These are phyloP conservation scores for Lampris megalopsis DNA, from an alignment of 2,113 vertebrate genomes.

Conservation along the genomic window DNA sequence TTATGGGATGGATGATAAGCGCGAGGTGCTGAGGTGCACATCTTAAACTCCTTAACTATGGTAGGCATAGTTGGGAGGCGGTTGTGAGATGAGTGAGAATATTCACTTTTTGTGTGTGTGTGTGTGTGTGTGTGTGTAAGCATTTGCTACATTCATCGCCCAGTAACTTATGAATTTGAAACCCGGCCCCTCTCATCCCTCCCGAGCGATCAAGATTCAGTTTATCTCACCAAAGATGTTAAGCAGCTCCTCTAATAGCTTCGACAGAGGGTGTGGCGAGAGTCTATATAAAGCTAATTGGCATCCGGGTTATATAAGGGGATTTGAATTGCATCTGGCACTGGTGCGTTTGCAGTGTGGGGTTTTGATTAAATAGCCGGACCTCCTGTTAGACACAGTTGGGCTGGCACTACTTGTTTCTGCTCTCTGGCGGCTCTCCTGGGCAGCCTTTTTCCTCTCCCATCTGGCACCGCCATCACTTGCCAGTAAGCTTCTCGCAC, in stretches of 20 bases:
- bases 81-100: constrained; percentile 3
- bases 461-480: constrained; percentile 76
- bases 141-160: not conserved
- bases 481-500: constrained; percentile 74
- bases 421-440: constrained; percentile 78
- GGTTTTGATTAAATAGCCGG: constrained; percentile 82
- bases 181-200: constrained; percentile 2
- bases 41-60: not conserved
- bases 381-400: constrained; percentile 84
- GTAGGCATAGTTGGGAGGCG: not conserved
- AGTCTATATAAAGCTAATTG: constrained; percentile 77
- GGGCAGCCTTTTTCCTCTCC: constrained; percentile 72
- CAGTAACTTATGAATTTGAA: not conserved
- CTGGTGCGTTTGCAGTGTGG: constrained; percentile 76
- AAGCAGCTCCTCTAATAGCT: constrained; percentile 53
- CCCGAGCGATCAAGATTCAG: constrained; percentile 5
- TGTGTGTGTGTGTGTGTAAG: not conserved
- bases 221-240: constrained; percentile 49
- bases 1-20: not conserved
- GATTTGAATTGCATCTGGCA: constrained; percentile 84
- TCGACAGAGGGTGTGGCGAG: constrained; percentile 67
- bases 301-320: constrained; percentile 71
- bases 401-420: constrained; percentile 79
- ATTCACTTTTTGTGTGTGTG: not conserved
- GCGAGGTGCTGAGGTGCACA: no score